These are phyloP conservation scores for Candoia aspera DNA, from an alignment of 2,113 vertebrate genomes.

Conservation along the genomic window DNA sequence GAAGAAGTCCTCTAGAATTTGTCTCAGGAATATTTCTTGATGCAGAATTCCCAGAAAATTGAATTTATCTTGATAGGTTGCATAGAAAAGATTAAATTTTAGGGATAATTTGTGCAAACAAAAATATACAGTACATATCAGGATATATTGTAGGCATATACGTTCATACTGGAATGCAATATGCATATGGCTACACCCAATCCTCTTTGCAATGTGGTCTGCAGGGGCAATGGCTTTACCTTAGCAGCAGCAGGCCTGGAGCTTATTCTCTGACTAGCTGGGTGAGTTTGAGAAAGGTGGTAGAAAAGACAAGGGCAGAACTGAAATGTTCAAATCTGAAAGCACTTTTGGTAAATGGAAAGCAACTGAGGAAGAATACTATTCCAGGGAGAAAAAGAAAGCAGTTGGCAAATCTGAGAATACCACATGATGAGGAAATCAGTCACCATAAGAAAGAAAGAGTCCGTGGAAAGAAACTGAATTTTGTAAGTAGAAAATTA, in stretches of 20 bases:
- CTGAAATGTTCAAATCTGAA: slow-evolving; percentile 83
- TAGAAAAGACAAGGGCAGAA: slow-evolving; percentile 73
- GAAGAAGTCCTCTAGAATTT: not conserved
- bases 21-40: not conserved
- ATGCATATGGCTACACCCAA: slow-evolving; percentile 19
- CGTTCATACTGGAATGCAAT: not conserved
- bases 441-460: slow-evolving; percentile 85
- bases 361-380: slow-evolving; percentile 86
- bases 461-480: slow-evolving; percentile 88
- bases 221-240: slow-evolving; percentile 44
- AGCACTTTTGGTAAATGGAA: slow-evolving; percentile 85
- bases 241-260: slow-evolving; percentile 65
- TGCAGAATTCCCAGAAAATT: not conserved
- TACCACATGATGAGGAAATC: slow-evolving; percentile 90
- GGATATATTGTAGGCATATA: not conserved
- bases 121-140: not conserved
- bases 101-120: not conserved
- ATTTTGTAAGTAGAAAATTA: slow-evolving; percentile 86
- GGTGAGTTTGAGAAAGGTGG: slow-evolving; percentile 83
- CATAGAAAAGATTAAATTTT: not conserved
- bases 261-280: slow-evolving; percentile 67
- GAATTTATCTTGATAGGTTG: not conserved
- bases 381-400: slow-evolving; percentile 88
- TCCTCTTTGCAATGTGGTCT: slow-evolving; percentile 32
- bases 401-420: slow-evolving; percentile 78